Conservation (phyloP, 2,797 vertebrate genomes). For the Scleropages formosus region DNA sequence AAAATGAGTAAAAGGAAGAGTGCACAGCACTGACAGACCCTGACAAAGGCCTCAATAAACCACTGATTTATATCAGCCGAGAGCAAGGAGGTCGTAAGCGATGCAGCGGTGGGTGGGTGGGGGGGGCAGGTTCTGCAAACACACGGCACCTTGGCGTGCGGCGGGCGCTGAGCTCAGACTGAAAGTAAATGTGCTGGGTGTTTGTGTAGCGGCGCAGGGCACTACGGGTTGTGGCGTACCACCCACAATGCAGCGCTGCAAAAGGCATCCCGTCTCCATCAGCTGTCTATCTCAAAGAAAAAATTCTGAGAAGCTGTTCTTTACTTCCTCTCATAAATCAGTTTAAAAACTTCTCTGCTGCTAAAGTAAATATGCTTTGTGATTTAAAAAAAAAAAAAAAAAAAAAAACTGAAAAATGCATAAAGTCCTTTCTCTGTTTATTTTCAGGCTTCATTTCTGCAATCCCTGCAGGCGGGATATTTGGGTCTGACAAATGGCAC, state of each 20-base stretch:
- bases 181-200: too few species aligned
- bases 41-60: constrained; percentile 58
- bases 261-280: constrained; percentile 49
- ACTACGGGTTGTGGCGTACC: constrained; percentile 52
- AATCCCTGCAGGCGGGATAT: too few species aligned
- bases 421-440: too few species aligned
- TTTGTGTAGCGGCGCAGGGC: too few species aligned
- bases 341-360: constrained; percentile 39
- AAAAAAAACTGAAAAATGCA: too few species aligned
- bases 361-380: too few species aligned
- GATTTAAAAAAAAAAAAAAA: too few species aligned
- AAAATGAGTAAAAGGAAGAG: constrained; percentile 60
- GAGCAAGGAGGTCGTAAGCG: constrained; percentile 47
- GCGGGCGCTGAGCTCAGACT: too few species aligned
- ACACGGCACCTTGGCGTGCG: constrained; percentile 61
- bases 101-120: constrained; percentile 54
- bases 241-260: constrained; percentile 69
- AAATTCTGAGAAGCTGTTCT: constrained; percentile 40
- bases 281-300: too few species aligned
- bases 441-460: too few species aligned
- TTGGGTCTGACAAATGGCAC: too few species aligned
- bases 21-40: constrained; percentile 53
- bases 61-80: constrained; percentile 71
- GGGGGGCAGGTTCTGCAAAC: constrained; percentile 58
- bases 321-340: constrained; percentile 41